Base-by-base conservation (phyloP, 2,888 invertebrate genomes). In the Oegoconia quadripuncta region DNA sequence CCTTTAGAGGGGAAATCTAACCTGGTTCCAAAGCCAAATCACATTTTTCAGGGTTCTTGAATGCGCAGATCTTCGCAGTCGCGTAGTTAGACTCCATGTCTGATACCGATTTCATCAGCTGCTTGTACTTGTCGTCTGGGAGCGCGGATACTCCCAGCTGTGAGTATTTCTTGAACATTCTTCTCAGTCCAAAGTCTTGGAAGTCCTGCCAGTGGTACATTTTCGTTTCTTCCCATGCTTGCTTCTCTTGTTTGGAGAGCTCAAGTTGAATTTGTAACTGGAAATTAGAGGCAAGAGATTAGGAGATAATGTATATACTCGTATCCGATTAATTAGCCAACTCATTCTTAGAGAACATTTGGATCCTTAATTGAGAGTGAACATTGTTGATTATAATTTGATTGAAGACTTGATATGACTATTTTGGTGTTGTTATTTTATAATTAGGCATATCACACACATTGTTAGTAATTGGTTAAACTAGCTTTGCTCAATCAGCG, bases 31-130 rank as follows among this genome's bases (percentile, higher is more conserved):
- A 79, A 9, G 90, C 71, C 14, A 95, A 74, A 61, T 93, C 91
- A 54, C 95, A 95, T 50, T 91, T 92, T 0, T 64, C 75, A 0
- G 65, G 59, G 47, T 93, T 79, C 25, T 89, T 89, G 53, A 76
- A 94, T n/a, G 90, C 90, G 59, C 95, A 95, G 12, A 95, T 90
- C 70, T 93, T 95, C 0, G 94, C 91, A 8, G 91, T 95, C 0
- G 94, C 92, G 60, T 93, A 95, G 48, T 92, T 92, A 0, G 91
- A 88, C 59, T 93, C 90, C 95, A 96, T 95, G 4, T 91, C 89
- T 0, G 92, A 91, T 1, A 92, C 82, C 0, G 90, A 88, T 50
- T 90, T 88, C 63, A 91, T 89, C 23, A 92, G 81, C 37, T 89
- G 84, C 43, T 89, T 89, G 57, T 89, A 91, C 53, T 92, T 91